Conservation (phyloP, 1,140 invertebrate species). For the Spodoptera frugiperda region DNA sequence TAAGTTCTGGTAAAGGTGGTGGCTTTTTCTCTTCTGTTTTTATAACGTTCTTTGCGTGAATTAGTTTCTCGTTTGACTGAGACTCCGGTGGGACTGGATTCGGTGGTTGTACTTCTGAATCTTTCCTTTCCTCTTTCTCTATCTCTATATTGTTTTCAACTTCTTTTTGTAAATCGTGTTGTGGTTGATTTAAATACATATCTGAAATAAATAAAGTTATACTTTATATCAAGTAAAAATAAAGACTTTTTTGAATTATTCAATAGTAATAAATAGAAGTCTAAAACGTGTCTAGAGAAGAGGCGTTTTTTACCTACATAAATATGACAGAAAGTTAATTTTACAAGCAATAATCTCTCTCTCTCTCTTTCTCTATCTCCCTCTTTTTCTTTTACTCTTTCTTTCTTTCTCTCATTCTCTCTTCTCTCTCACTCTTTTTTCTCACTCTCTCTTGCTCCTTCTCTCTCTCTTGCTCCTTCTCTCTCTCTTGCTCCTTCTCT, state of each 20-base stretch:
- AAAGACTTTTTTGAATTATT: too few species aligned
- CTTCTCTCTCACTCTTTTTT: too few species aligned
- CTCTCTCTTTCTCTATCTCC: too few species aligned
- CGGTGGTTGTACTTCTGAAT: slow-evolving; percentile 81
- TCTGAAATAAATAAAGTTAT: slow-evolving; percentile 50
- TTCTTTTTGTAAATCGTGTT: slow-evolving; percentile 42
- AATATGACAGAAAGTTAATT: too few species aligned
- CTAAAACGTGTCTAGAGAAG: too few species aligned
- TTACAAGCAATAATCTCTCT: too few species aligned
- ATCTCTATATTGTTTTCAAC: slow-evolving; percentile 46
- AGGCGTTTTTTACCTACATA: too few species aligned
- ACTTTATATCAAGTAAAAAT: neutral
- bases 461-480: too few species aligned
- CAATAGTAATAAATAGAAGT: neutral
- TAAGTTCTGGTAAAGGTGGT: slow-evolving; percentile 41
- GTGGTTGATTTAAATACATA: slow-evolving; percentile 56
- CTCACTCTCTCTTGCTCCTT: too few species aligned
- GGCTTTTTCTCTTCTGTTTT: slow-evolving; percentile 44
- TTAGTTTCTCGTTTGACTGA: slow-evolving; percentile 64
- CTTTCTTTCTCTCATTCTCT: too few species aligned
- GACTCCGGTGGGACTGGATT: slow-evolving; percentile 81
- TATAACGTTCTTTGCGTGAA: slow-evolving; percentile 40
- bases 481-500: too few species aligned
- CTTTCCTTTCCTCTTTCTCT: slow-evolving; percentile 63
- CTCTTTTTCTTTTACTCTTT: too few species aligned